A percentile compares a stretch with the other conserved stretches of the same genome.
These are phyloP conservation scores for Watersipora subatra DNA, from an alignment of 1,140 invertebrate species.

Conservation along the genomic window DNA sequence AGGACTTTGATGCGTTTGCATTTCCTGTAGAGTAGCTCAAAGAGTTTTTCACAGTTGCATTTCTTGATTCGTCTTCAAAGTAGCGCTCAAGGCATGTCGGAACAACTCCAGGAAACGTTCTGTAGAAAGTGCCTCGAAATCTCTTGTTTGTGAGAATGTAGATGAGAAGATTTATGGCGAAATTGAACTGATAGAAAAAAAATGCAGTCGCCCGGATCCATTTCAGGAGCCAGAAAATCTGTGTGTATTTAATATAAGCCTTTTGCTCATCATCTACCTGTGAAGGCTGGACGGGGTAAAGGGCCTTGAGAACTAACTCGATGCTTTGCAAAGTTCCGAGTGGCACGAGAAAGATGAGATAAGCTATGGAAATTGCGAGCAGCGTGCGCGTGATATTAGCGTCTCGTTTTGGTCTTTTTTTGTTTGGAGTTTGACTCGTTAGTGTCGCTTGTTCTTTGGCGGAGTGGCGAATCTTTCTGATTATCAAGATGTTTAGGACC, in stretches of 20 bases:
- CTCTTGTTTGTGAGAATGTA: no score
- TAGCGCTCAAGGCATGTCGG: no score
- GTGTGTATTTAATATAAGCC: slow-evolving; percentile 15
- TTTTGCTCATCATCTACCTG: background rate
- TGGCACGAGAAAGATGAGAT: slow-evolving; percentile 18
- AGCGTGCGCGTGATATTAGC: slow-evolving; percentile 5
- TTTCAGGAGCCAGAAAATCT: slow-evolving; percentile 18
- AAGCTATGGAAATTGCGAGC: slow-evolving; percentile 17
- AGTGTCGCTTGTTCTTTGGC: slow-evolving; percentile 15
- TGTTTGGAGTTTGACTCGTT: slow-evolving; percentile 11
- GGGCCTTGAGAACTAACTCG: slow-evolving; percentile 17
- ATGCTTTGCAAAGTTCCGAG: slow-evolving; percentile 19
- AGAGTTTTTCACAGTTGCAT: no score
- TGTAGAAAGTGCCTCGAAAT: no score
- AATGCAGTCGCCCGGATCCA: slow-evolving; percentile 23
- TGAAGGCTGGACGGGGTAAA: slow-evolving; percentile 8
- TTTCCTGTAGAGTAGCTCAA: no score
- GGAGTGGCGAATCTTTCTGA: no score
- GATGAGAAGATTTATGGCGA: slow-evolving; percentile 22
- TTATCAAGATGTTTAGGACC: slow-evolving; percentile 16
- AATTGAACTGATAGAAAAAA: slow-evolving; percentile 25
- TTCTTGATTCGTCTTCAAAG: no score
- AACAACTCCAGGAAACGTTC: no score
- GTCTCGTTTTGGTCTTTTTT: background rate
- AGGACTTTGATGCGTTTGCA: no score